phyloP scores from a whole-genome alignment of 2,888 invertebrate genomes.

The Drosophila fungiperda region DNA sequence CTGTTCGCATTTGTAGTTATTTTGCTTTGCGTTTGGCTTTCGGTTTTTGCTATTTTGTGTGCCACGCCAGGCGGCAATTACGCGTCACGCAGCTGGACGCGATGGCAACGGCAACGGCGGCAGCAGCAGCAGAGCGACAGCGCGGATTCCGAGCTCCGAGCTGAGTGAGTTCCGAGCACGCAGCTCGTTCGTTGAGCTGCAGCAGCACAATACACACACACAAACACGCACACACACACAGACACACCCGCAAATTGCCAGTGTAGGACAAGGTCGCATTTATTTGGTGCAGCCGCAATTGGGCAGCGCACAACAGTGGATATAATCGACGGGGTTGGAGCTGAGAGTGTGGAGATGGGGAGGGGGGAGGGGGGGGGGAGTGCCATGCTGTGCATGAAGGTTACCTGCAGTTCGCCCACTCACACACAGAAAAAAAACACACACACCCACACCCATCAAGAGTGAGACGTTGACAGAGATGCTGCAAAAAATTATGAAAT shows the following conservation, averaged over 20 bases:
- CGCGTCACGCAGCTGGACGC: slow-evolving; percentile 76
- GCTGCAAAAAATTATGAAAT: slow-evolving; percentile 70
- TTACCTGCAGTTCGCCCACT: slow-evolving; percentile 62
- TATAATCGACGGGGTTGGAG: slow-evolving; percentile 4
- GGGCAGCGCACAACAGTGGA: slow-evolving; percentile 52
- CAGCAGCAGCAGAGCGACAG: slow-evolving; percentile 18
- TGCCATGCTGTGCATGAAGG: slow-evolving; percentile 64
- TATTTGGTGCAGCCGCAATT: slow-evolving; percentile 76
- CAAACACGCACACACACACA: slow-evolving; percentile 45
- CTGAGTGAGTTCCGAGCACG: slow-evolving; percentile 40
- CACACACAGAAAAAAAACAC: neutral
- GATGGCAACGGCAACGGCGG: neutral
- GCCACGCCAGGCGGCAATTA: slow-evolving; percentile 63
- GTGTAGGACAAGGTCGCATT: slow-evolving; percentile 80
- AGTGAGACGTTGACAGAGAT: slow-evolving; percentile 55
- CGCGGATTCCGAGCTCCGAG: slow-evolving; percentile 26
- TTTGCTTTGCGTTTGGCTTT: slow-evolving; percentile 27
- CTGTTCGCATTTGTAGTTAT: neutral
- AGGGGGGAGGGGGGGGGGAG: slow-evolving; percentile 5
- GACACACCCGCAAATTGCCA: slow-evolving; percentile 62
- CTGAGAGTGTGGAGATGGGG: neutral
- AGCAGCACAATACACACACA: neutral
- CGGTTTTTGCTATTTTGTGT: slow-evolving; percentile 37
- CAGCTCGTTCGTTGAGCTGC: slow-evolving; percentile 48
- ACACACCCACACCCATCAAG: slow-evolving; percentile 6